Conservation (phyloP, 37 sponge, comb jelly and placozoan genomes). For the Axinella damicornis region DNA sequence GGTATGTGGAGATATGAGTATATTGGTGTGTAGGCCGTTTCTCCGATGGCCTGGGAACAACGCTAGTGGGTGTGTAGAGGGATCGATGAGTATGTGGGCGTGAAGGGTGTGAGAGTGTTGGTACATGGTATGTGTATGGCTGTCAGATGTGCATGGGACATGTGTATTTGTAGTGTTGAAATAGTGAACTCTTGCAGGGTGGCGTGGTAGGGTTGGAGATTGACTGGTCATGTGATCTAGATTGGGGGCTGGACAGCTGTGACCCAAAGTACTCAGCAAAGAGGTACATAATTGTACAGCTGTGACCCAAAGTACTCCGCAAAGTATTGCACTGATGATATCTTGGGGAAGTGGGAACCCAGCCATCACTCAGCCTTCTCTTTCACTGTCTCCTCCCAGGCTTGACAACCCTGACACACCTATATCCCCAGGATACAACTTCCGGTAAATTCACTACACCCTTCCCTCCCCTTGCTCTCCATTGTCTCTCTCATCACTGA, state of each 20-base stretch:
- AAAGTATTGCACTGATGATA: too few relatives aligned
- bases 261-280: conserved; percentile 55
- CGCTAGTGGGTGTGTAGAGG: too few relatives aligned
- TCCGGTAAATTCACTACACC: conserved; percentile 71
- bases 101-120: too few relatives aligned
- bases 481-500: not conserved
- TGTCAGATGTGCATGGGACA: too few relatives aligned
- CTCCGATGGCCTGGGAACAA: too few relatives aligned
- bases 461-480: not conserved
- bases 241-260: conserved; percentile 20
- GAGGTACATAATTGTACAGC: conserved; percentile 48
- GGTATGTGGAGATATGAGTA: too few relatives aligned
- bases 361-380: too few relatives aligned
- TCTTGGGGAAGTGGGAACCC: conserved; percentile 42
- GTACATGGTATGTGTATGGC: too few relatives aligned
- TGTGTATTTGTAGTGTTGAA: too few relatives aligned
- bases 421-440: conserved; percentile 79
- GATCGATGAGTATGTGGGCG: too few relatives aligned
- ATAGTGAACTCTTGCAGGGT: too few relatives aligned
- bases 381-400: conserved; percentile 3
- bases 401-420: conserved; percentile 61
- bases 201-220: conserved; percentile 74
- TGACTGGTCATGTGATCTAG: conserved; percentile 69
- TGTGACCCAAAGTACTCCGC: conserved; percentile 62
- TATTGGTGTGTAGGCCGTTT: too few relatives aligned